Conservation (phyloP, 2,797 vertebrate genomes). For the Microctenopoma steveboyesi region DNA sequence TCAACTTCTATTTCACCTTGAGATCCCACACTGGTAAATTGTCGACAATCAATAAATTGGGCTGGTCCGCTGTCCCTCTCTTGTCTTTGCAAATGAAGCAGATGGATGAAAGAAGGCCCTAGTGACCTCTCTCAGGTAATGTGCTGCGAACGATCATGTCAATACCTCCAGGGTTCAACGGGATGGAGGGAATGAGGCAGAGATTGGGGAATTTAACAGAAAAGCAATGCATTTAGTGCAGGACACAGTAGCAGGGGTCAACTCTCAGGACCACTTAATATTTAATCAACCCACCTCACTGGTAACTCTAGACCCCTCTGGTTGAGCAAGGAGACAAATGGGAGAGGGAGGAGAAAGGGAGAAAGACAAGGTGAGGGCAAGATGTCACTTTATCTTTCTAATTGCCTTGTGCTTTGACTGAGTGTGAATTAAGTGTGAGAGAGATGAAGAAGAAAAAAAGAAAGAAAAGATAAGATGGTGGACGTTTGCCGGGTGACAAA, state of each 20-base stretch:
- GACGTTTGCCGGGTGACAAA: conserved; percentile 27
- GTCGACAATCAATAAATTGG: conserved; percentile 67
- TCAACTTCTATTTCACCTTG: conserved; percentile 70
- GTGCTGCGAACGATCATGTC: conserved; percentile 53
- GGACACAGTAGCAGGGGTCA: conserved; percentile 64
- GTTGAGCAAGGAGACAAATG: conserved; percentile 17
- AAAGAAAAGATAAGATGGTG: conserved; percentile 28
- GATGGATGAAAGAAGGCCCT: conserved; percentile 67
- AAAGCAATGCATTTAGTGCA: conserved; percentile 36
- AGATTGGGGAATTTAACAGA: neutral
- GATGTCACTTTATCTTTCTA: conserved; percentile 54
- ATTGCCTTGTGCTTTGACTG: conserved; percentile 50
- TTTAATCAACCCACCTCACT: conserved; percentile 76
- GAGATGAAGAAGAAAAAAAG: conserved; percentile 12
- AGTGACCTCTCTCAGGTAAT: conserved; percentile 57
- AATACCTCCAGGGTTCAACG: conserved; percentile 57
- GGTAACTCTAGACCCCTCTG: conserved; percentile 72
- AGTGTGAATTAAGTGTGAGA: conserved; percentile 41
- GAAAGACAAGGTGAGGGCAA: conserved; percentile 10
- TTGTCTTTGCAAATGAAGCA: conserved; percentile 71
- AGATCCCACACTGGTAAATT: conserved; percentile 42
- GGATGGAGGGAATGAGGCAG: conserved; percentile 18
- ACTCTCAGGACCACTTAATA: conserved; percentile 79
- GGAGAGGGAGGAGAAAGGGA: neutral
- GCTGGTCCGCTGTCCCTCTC: conserved; percentile 42